Evolutionary conservation across 2,797 vertebrate genomes (phyloP), one percentile per base, ranked within the genome.

Genomic region (Leucoraja ocellata): DNA sequence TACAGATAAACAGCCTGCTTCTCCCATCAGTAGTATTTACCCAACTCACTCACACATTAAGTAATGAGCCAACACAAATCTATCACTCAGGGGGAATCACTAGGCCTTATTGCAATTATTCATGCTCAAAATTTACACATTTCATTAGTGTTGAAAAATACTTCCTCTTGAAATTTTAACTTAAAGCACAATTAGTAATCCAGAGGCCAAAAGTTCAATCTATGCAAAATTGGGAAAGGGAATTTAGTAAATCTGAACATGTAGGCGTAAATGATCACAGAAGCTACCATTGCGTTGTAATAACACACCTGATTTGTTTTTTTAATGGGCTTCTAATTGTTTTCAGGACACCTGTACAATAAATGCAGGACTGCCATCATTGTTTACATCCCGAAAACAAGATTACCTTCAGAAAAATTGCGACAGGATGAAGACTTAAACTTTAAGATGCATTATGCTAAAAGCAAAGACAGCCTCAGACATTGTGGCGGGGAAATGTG

Each of bases 1-100:
- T 68, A 5, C 1, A 16, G 84, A 32, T 68, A 88, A 68, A 68
- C 84, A 36, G 63, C 1, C n/a, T 88, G 63, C n/a, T 2, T 65
- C 21, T 46, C 23, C 11, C 21, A 81, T 54, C 80, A 54, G 61
- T 65, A 61, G 21, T 88, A 88, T 68, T 88, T 88, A 88, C 84
- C 84, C 14, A 68, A 8, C 13, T 88, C 84, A 88, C 63, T 88
- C 6, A 18, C n/a, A 88, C n/a, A 10, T 68, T 32, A 88, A 32
- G 84, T 68, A 88, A 88, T 88, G n/a, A 88, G 16, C 84, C 16
- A 18, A 68, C n/a, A 68, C 65, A 88, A 88, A 88, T 36, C 63
- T 88, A 88, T 14, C 61, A 88, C 84, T 88, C 63, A 65, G n/a
- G 84, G 61, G 61, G 61, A 88, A 88, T 68, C 28, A 9, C 61